Evolutionary conservation across 2,113 vertebrate species (phyloP), one percentile per base, ranked within the genome.

Genomic region (Thymallus thymallus): DNA sequence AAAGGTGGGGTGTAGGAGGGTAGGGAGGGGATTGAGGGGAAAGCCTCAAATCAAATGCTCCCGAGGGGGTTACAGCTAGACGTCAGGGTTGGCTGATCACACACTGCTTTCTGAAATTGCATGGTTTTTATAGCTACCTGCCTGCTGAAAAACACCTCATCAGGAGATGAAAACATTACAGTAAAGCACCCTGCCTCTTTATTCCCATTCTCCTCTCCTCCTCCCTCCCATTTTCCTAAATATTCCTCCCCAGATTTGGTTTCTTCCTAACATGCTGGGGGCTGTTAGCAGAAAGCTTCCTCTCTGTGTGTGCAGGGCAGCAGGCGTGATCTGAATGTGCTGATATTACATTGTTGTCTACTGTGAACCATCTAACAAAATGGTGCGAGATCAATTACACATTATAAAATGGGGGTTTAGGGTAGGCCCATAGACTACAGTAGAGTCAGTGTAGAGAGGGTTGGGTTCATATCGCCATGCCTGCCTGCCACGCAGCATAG

Each of bases 341-440:
- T 87, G 80, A 87, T 85, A 71, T 75, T 76, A 87, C 81, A 85
- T 86, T 82, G 85, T 79, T 75, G 84, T 79, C 45, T 69, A 69
- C 56, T 20, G 58, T 63, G 30, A 64, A 71, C 72, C 86, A 88
- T 88, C 84, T 86, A 90, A 91, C 89, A 91, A 91, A 91, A 91
- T 91, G 90, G 90, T 86, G 90, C 83, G 86, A 90, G 87, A 91
- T 89, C 88, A 91, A 88, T 91, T 91, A 90, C 86, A 78, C 85
- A 87, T 88, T 87, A 88, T 86, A 91, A 91, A 90, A 91, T 90
- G 90, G 90, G 88, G 90, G 87, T 89, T 90, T 88, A 86, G 72
- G 73, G 86, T 67, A 75, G 51, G 76, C 48, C 69, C 87, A 86
- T 88, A 86, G 72, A 76, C 84, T 75, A 75, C 80, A 66, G 84